A percentile compares a stretch with the other conserved stretches of the same genome.
Evolutionary conservation across 2,797 vertebrate genomes (phyloP).

Genomic region (Hybognathus amarus): DNA sequence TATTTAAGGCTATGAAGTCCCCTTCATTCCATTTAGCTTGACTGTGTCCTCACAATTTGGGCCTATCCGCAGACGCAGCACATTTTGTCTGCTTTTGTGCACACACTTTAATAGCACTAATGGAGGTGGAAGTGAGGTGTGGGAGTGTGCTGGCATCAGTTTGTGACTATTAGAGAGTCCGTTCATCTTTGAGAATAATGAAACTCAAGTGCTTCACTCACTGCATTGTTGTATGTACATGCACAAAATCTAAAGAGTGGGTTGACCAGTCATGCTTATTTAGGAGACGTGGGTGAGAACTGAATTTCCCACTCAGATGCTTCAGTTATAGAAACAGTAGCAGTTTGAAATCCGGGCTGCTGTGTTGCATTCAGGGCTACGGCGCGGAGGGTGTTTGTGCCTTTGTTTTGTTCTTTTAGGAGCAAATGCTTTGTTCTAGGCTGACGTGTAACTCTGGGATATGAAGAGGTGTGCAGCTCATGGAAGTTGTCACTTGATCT

Average conservation of each 20-base stretch:
- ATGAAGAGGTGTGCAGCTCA: not conserved
- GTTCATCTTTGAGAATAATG: slow-evolving; percentile 36
- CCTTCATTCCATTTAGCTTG: slow-evolving; percentile 22
- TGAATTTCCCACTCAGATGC: slow-evolving; percentile 33
- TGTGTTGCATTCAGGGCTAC: slow-evolving; percentile 6
- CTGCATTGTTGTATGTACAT: slow-evolving; percentile 28
- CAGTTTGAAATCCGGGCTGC: slow-evolving; percentile 27
- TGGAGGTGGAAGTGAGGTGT: slow-evolving; percentile 40
- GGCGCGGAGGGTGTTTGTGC: not conserved
- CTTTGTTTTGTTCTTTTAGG: slow-evolving; percentile 30
- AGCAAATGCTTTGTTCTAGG: slow-evolving; percentile 28
- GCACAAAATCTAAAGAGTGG: slow-evolving; percentile 31
- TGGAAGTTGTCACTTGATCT: slow-evolving; percentile 9
- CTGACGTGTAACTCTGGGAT: slow-evolving; percentile 18
- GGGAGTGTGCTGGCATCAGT: slow-evolving; percentile 1
- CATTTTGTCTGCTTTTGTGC: slow-evolving; percentile 8
- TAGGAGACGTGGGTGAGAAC: slow-evolving; percentile 25
- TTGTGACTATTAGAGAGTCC: slow-evolving; percentile 22
- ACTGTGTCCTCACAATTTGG: slow-evolving; percentile 22
- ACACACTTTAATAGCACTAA: slow-evolving; percentile 47
- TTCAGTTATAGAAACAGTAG: slow-evolving; percentile 36
- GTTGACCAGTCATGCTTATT: slow-evolving; percentile 40
- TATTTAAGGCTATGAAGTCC: not conserved
- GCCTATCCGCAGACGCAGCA: slow-evolving; percentile 43
- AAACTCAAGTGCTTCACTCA: slow-evolving; percentile 41